Evolutionary conservation across 2,113 vertebrate species (phyloP).

Genomic region (Sakesphorus luctuosus): DNA sequence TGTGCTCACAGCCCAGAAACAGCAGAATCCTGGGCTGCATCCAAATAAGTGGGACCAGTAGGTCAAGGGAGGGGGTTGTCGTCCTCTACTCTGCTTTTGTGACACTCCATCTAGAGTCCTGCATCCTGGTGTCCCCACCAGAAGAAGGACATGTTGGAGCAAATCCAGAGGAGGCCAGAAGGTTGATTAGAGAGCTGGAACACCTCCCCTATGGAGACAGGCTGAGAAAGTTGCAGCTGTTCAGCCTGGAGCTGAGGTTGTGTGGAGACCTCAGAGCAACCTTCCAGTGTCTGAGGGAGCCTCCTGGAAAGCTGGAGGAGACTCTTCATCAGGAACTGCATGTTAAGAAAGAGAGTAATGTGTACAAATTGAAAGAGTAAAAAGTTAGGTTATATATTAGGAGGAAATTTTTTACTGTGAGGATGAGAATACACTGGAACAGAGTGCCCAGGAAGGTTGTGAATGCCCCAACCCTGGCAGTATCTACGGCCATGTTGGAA

Average conservation of each 20-base stretch:
- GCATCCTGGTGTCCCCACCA: neutral
- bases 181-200: neutral
- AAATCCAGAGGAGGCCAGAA: neutral
- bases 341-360: neutral
- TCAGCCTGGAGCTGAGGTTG: neutral
- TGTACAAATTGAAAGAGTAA: neutral
- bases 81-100: neutral
- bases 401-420: neutral
- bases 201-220: neutral
- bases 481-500: neutral
- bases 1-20: rapidly evolving
- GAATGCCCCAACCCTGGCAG: neutral
- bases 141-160: neutral
- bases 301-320: neutral
- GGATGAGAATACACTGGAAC: neutral
- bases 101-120: neutral
- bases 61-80: neutral
- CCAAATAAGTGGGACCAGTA: neutral
- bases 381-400: neutral
- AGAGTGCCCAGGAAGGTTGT: neutral
- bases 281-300: neutral
- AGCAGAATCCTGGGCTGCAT: neutral
- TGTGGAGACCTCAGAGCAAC: neutral
- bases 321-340: neutral
- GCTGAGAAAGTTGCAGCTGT: neutral